phyloP scores from a whole-genome alignment of 2,888 invertebrate genomes.

The Lottia gigantea region DNA sequence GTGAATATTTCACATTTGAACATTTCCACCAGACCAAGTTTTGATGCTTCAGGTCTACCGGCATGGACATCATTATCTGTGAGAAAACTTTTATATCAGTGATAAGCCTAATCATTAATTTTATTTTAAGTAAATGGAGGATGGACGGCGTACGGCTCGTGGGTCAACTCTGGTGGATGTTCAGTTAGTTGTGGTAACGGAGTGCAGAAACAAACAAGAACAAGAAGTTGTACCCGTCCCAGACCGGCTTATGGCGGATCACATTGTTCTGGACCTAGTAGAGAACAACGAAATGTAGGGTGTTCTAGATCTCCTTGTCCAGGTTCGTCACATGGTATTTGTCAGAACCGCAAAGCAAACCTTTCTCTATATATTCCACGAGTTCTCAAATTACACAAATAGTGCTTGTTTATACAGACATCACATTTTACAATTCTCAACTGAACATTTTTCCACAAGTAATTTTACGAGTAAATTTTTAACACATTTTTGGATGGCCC shows the following conservation, averaged over 20 bases:
- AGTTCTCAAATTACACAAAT: too few relatives aligned
- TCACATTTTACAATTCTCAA: too few relatives aligned
- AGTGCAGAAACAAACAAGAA: not conserved
- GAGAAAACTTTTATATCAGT: too few relatives aligned
- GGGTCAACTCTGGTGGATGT: not conserved
- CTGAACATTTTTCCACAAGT: too few relatives aligned
- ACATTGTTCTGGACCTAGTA: not conserved
- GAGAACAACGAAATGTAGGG: not conserved
- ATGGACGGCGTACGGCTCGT: constrained; percentile 1
- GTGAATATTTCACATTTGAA: not conserved
- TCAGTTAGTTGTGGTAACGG: not conserved
- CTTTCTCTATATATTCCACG: too few relatives aligned
- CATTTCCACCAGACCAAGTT: not conserved
- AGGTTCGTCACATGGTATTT: not conserved
- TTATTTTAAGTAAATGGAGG: constrained; percentile 14
- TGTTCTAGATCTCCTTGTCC: not conserved
- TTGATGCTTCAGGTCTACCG: not conserved
- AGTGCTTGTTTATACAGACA: too few relatives aligned
- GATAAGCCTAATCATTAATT: not conserved
- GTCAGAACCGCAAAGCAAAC: too few relatives aligned
- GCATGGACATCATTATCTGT: too few relatives aligned
- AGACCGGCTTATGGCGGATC: constrained; percentile 8
- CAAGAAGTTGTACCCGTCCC: not conserved
- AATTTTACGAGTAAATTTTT: too few relatives aligned
- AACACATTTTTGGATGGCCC: too few relatives aligned